Base-by-base conservation (phyloP, 2,888 invertebrate species). In the Lasioglossum malachurum region DNA sequence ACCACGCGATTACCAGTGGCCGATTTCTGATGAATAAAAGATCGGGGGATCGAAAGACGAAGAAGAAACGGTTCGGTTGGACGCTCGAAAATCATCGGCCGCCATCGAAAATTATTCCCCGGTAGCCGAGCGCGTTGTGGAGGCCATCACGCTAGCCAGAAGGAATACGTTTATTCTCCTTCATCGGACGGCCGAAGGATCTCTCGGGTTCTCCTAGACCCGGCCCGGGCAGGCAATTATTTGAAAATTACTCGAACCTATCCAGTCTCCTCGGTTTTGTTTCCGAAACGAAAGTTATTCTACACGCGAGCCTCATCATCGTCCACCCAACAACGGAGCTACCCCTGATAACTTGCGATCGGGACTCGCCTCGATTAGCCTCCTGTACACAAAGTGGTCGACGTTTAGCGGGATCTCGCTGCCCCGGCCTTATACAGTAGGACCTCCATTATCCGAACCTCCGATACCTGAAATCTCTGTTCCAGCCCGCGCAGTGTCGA, bases 211-310 rank as follows among this genome's bases (percentile, higher is more conserved):
- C 84, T 90, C 83, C 88, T 90, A 90, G 90, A 84, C 83, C 86
- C 64, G 60, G 60, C 83, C 72, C 82, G 85, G 87, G 80, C 83
- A 76, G 89, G 88, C 86, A 90, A 92, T 91, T 91, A 91, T 85
- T 89, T 75, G 75, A 87, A 91, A 91, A 91, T 92, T 91, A 87
- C 91, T 84, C 84, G 87, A 80, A 83, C 91, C 89, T 88, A 91
- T 88, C 83, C 82, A 79, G 82, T 85, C 90, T 87, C 85, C 87
- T 88, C 69, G 81, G 79, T 83, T 88, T 87, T 88, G 84, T 90
- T 89, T 89, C 53, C 87, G 84, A 85, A 90, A 88, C 91, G 78
- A 90, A 91, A 87, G 82, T 84, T 90, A 90, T 88, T 80, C 91
- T 75, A 85, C 91, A 92, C 90, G 92, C 91, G 84, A 87, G 78